phyloP scores from a whole-genome alignment of 92 coral and sea anemone genomes.

The Parazoanthus swiftii region DNA sequence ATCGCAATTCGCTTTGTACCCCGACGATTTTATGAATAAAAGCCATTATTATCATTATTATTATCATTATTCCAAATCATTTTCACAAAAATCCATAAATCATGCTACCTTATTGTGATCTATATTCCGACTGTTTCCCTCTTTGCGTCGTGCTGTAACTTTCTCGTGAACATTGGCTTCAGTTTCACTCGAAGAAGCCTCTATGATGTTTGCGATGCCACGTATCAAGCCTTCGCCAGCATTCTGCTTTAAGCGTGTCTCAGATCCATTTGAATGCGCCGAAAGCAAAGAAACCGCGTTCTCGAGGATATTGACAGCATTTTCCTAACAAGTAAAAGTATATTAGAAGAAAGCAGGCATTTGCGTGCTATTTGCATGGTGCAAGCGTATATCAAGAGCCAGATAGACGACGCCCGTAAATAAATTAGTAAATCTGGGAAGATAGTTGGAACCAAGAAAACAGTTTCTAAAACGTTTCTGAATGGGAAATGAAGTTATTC shows the following conservation, averaged over 20 bases:
- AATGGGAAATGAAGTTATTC: too few species aligned
- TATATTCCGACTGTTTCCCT: not conserved
- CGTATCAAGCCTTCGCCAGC: constrained; percentile 76
- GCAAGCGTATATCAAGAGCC: not conserved
- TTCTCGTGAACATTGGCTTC: not conserved
- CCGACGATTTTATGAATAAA: too few species aligned
- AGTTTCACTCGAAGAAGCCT: constrained; percentile 61
- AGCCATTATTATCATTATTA: too few species aligned
- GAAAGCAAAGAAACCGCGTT: constrained; percentile 67
- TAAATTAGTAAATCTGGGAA: too few species aligned
- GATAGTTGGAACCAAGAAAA: too few species aligned
- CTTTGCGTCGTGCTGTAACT: not conserved
- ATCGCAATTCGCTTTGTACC: too few species aligned
- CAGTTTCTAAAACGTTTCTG: too few species aligned
- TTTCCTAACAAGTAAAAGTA: constrained; percentile 48
- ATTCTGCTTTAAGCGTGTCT: constrained; percentile 56
- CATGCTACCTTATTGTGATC: not conserved
- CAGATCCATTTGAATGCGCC: constrained; percentile 40
- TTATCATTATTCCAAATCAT: too few species aligned
- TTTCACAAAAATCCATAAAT: not conserved
- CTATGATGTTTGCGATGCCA: constrained; percentile 73
- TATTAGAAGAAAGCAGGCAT: too few species aligned
- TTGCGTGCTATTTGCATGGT: too few species aligned
- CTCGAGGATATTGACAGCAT: constrained; percentile 64
- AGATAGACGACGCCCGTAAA: not conserved